Base-by-base conservation (phyloP, 2,888 invertebrate species). In the Sipha maydis region DNA sequence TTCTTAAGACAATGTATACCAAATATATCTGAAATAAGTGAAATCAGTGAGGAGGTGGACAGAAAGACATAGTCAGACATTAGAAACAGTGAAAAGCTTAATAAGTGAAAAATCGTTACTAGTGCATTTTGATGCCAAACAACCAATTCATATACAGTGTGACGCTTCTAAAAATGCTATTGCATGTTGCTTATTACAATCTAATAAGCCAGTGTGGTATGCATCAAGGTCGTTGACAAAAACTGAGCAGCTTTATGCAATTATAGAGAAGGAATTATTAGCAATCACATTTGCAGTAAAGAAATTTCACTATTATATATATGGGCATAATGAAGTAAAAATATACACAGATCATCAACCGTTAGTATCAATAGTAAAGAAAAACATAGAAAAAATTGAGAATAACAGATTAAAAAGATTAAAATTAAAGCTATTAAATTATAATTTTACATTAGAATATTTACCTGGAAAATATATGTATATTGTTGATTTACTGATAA, bases 1-100 rank as follows among this genome's bases (percentile, higher is more conserved):
- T 90, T 89, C 89, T 56, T 90, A 38, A 73, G 85, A 61, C 75
- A 84, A 89, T 90, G 89, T 84, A 85, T 90, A 56, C 90, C 84
- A 61, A 90, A 89, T 56, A 89, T 89, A 25, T 86, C 90, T 11
- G 89, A 90, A 31, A 73, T 90, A 54, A 90, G 88, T 48, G 85
- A 82, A 89, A 31, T 73, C 34, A 54, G 73, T 71, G 75, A 90
- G 83, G 69, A n/a, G 56, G 41, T 90, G 89, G 90, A 73, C 76
- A 21, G 56, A 73, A n/a, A n/a, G 67, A 41, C 85, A 90, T 54
- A 19, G 75, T 69, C 78, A 79, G 21, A 56, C 56, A 73, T 89
- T 89, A 69, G 38, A 89, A 38, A 56, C 61, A 77, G 54, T 90
- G 28, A 90, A 90, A 89, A 76, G 89, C 17, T 25, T 54, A n/a